These are phyloP conservation scores for Ceyx melanurus DNA, from an alignment of 2,113 vertebrate species.

Conservation along the genomic window DNA sequence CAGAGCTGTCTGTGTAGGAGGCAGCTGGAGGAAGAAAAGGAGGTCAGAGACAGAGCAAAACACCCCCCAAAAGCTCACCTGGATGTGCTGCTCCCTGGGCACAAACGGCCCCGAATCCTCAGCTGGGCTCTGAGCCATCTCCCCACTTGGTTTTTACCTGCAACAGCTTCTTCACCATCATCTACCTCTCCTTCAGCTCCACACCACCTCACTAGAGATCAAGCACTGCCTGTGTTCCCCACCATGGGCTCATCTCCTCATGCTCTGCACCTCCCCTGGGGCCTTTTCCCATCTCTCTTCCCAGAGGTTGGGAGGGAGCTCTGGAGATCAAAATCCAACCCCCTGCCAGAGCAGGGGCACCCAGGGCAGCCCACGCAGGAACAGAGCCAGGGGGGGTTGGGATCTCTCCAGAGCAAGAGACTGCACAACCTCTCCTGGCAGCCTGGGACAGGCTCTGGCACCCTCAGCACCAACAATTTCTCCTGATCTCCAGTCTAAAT, in stretches of 20 bases:
- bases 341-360: no score
- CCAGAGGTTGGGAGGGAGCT: no score
- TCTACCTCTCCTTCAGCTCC: background rate
- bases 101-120: rapidly evolving
- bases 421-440: no score
- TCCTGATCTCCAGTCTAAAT: no score
- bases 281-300: background rate
- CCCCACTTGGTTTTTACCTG: background rate
- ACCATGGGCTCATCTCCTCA: background rate
- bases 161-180: rapidly evolving
- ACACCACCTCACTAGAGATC: no score
- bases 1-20: constrained; percentile 97
- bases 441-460: no score
- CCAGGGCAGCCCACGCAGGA: no score
- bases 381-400: no score
- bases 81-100: background rate
- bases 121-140: rapidly evolving
- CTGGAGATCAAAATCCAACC: no score
- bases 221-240: background rate
- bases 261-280: background rate
- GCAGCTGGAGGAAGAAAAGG: constrained; percentile 81
- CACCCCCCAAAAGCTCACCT: rapidly evolving
- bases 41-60: background rate
- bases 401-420: no score
- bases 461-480: no score